A percentile compares a stretch with the other conserved stretches of the same genome.
phyloP scores from a whole-genome alignment of 2,888 invertebrate genomes.

The Cephalotes varians region DNA sequence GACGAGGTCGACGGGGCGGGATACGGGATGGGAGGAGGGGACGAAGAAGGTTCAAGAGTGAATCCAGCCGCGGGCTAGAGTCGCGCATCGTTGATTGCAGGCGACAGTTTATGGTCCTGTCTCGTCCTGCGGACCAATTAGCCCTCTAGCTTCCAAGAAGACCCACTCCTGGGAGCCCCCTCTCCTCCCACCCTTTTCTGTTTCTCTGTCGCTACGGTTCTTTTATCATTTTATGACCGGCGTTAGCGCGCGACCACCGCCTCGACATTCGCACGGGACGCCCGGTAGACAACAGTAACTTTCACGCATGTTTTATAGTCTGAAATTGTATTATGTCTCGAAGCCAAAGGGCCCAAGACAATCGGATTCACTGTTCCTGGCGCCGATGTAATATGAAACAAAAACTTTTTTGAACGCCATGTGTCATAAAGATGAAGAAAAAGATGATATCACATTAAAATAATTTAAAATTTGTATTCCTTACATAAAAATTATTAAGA shows the following conservation, averaged over 20 bases:
- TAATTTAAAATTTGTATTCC: not conserved
- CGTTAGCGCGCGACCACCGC: slow-evolving; percentile 55
- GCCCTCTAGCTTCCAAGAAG: slow-evolving; percentile 84
- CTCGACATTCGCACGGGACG: slow-evolving; percentile 44
- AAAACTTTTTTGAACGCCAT: slow-evolving; percentile 13
- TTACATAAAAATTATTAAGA: not conserved
- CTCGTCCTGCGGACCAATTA: slow-evolving; percentile 83
- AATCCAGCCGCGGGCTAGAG: slow-evolving; percentile 78
- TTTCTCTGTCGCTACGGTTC: slow-evolving; percentile 59
- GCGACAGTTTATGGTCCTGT: slow-evolving; percentile 85
- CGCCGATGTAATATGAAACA: slow-evolving; percentile 1
- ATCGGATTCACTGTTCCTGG: slow-evolving; percentile 10
- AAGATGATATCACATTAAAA: not conserved
- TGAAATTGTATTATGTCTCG: slow-evolving; percentile 54
- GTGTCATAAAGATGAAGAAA: not conserved
- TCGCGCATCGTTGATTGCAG: slow-evolving; percentile 83
- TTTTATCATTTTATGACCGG: slow-evolving; percentile 75
- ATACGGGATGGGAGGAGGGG: slow-evolving; percentile 13
- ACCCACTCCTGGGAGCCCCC: slow-evolving; percentile 67
- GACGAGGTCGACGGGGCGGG: slow-evolving; percentile 54
- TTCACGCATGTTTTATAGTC: slow-evolving; percentile 53
- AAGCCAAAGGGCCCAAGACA: slow-evolving; percentile 11
- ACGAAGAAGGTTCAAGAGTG: slow-evolving; percentile 51
- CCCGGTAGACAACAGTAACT: slow-evolving; percentile 55
- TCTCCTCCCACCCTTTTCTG: slow-evolving; percentile 22